Conservation (phyloP, 2,888 invertebrate genomes). For the Dynastes grantii region DNA sequence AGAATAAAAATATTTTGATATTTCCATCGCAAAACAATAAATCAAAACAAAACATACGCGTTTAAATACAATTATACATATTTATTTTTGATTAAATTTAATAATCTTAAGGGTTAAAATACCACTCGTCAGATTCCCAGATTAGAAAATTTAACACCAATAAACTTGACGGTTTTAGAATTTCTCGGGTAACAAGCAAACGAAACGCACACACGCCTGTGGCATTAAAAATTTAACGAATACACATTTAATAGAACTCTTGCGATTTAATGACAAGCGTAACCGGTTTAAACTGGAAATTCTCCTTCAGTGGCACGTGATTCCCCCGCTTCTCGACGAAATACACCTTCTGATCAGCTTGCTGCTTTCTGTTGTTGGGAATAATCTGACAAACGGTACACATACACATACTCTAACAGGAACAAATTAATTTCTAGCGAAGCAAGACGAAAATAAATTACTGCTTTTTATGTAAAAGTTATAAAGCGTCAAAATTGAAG, state of each 20-base stretch:
- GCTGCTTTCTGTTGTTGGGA: neutral
- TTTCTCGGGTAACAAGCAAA: too few relatives aligned
- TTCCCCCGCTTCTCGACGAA: neutral
- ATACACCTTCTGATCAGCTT: neutral
- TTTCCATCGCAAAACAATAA: too few relatives aligned
- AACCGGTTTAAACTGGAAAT: constrained; percentile 19
- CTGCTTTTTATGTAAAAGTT: neutral
- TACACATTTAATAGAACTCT: neutral
- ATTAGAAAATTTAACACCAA: neutral
- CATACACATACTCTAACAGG: neutral
- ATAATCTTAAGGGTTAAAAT: neutral
- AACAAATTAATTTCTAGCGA: neutral
- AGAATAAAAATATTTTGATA: too few relatives aligned
- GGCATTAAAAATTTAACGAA: neutral
- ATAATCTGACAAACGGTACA: neutral
- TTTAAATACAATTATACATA: neutral
- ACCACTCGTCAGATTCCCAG: neutral
- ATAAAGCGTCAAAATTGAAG: neutral
- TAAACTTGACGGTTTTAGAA: neutral
- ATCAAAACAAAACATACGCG: too few relatives aligned
- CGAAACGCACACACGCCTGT: too few relatives aligned
- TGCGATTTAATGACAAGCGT: neutral
- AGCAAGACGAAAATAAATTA: neutral
- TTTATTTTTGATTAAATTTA: neutral
- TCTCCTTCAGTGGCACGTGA: neutral